These are phyloP conservation scores for Salvelinus alpinus DNA, from an alignment of 2,113 vertebrate species.

Conservation along the genomic window DNA sequence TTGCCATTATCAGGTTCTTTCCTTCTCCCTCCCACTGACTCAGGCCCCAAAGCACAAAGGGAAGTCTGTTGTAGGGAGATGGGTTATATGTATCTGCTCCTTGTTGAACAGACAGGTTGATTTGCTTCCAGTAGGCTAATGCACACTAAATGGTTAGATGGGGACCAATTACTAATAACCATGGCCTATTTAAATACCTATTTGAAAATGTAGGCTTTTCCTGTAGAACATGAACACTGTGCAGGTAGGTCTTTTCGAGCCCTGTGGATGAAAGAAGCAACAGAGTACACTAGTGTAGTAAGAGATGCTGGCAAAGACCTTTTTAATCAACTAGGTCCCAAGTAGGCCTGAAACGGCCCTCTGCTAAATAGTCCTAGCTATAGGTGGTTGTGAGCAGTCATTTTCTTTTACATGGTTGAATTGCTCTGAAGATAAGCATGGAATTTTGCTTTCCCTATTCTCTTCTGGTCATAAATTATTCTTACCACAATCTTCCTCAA, in stretches of 20 bases:
- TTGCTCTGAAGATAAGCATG: not conserved
- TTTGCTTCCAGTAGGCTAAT: not conserved
- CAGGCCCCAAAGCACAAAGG: not conserved
- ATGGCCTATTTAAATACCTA: not conserved
- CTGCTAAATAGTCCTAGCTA: too few relatives aligned
- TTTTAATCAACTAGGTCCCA: not conserved
- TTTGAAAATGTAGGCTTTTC: too few relatives aligned
- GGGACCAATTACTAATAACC: not conserved
- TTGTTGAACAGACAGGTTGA: not conserved
- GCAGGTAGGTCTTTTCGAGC: not conserved
- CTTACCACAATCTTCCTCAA: constrained; percentile 19
- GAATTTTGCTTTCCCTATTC: not conserved
- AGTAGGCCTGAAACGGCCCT: not conserved
- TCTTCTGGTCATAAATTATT: not conserved
- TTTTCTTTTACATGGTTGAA: not conserved
- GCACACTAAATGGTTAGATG: not conserved
- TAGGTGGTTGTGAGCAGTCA: not conserved
- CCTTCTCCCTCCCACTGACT: not conserved
- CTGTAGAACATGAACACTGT: too few relatives aligned
- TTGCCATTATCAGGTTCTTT: constrained; percentile 25
- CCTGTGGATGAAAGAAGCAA: not conserved
- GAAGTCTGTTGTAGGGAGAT: not conserved
- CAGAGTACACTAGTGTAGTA: too few relatives aligned
- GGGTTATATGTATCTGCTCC: not conserved
- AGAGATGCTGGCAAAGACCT: not conserved